Base-by-base conservation (phyloP, 2,888 invertebrate genomes). In the Tetragonisca angustula region DNA sequence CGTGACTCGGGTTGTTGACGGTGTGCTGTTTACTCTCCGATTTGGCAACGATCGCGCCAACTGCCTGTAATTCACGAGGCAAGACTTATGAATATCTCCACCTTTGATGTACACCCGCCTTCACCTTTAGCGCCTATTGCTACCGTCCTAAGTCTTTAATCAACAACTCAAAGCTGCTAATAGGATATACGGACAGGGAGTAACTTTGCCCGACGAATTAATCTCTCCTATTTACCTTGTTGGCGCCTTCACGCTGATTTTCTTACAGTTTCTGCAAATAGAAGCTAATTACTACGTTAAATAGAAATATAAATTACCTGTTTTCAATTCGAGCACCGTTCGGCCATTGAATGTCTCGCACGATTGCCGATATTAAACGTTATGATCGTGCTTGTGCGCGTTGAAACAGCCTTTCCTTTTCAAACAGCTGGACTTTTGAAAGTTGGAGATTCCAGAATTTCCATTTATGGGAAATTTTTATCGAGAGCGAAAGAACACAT, bases 101-200 rank as follows among this genome's bases (percentile, higher is more conserved):
- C 49, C 81, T 90, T 90, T 81, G 84, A 85, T 69, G 78, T 67
- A 50, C 73, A 84, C 84, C 83, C 83, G 68, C 64, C 54, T 56
- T 32, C 32, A 75, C 59, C 73, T 90, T 81, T 79, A 70, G 73
- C 73, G 67, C 24, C 67, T 70, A 67, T 64, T 73, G 67, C 76
- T 36, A 49, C 75, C 72, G 74, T 74, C 67, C 75, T 59, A 43
- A 61, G 76, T 79, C 87, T 90, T 88, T 87, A 88, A 88, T 90
- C 83, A 90, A 79, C 85, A 77, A 52, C 77, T 82, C 70, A 65
- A 79, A 77, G 52, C 70, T 80, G 24, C 76, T 84, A 88, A 86
- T 88, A 71, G 67, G 67, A 64, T 76, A 43, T 65, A 62, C 71
- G 49, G 62, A 88, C 64, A 67, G 54, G 52, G 61, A 77, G 76